Conservation (phyloP, 2,888 invertebrate species). For the Pandemis corylana region DNA sequence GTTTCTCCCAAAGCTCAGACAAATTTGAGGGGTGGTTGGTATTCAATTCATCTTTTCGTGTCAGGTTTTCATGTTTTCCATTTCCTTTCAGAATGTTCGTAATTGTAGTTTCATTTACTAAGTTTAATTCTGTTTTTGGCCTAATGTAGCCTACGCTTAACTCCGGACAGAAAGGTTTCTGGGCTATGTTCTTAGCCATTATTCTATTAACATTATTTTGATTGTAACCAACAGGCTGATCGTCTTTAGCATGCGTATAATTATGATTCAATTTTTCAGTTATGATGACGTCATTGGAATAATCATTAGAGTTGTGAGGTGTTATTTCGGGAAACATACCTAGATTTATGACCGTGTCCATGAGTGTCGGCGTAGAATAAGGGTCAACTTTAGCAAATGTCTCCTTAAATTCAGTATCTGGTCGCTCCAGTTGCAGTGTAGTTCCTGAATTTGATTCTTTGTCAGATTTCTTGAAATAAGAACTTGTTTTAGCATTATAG, state of each 20-base stretch:
- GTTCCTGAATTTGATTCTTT: constrained; percentile 49
- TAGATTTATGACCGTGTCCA: constrained; percentile 57
- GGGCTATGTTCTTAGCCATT: constrained; percentile 50
- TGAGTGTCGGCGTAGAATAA: constrained; percentile 44
- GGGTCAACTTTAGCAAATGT: constrained; percentile 3
- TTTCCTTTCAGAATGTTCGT: constrained; percentile 55
- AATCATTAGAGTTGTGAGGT: constrained; percentile 50
- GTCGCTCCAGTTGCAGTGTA: constrained; percentile 36
- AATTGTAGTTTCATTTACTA: constrained; percentile 59
- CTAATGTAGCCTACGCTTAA: constrained; percentile 49
- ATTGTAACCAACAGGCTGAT: constrained; percentile 47
- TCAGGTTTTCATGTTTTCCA: constrained; percentile 50
- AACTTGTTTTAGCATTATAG: constrained; percentile 55
- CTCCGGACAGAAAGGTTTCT: constrained; percentile 51
- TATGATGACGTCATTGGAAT: constrained; percentile 49
- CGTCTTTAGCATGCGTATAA: constrained; percentile 15
- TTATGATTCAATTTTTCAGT: constrained; percentile 43
- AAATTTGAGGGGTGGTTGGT: constrained; percentile 50
- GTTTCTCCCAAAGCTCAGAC: constrained; percentile 64
- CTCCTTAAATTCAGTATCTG: neutral
- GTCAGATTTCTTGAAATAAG: constrained; percentile 53
- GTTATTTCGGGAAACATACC: constrained; percentile 54
- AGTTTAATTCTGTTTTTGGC: constrained; percentile 46
- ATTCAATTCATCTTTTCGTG: constrained; percentile 53
- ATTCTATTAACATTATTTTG: constrained; percentile 42